These are phyloP conservation scores for Lithophane semibrunnea DNA, from an alignment of 2,888 invertebrate genomes.

Conservation along the genomic window DNA sequence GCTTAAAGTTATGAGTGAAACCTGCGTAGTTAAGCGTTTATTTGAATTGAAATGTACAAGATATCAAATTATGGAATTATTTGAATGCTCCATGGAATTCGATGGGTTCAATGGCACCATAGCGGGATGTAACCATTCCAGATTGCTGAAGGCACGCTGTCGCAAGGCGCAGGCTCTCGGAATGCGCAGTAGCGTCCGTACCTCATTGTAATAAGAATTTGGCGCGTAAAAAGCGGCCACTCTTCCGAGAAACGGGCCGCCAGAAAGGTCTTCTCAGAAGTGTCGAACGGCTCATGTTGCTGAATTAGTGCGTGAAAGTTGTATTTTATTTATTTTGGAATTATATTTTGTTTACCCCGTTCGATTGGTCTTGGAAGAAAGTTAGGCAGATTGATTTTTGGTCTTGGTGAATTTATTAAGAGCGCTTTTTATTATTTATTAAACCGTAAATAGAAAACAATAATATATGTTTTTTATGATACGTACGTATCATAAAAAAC, in stretches of 20 bases:
- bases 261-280: slow-evolving; percentile 78
- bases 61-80: slow-evolving; percentile 43
- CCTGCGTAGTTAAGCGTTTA: slow-evolving; percentile 3
- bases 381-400: too few relatives aligned
- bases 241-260: slow-evolving; percentile 75
- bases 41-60: slow-evolving; percentile 14
- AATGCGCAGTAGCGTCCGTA: slow-evolving; percentile 67
- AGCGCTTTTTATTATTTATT: neutral
- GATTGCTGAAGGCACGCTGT: slow-evolving; percentile 69
- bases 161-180: slow-evolving; percentile 64
- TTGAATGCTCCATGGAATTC: slow-evolving; percentile 47
- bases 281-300: slow-evolving; percentile 64
- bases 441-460: slow-evolving; percentile 5
- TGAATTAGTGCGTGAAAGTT: slow-evolving; percentile 59
- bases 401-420: neutral
- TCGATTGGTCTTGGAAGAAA: neutral
- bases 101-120: slow-evolving; percentile 69
- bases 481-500: neutral
- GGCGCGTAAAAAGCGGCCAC: slow-evolving; percentile 73
- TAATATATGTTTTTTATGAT: neutral
- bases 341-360: slow-evolving; percentile 22
- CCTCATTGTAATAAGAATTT: slow-evolving; percentile 80
- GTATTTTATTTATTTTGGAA: slow-evolving; percentile 54
- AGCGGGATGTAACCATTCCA: slow-evolving; percentile 69
- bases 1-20: neutral